Percentiles rank a stretch among this genome's conserved stretches.
These are phyloP conservation scores for Saturnia japonica DNA, from an alignment of 2,888 invertebrate genomes.

Conservation along the genomic window DNA sequence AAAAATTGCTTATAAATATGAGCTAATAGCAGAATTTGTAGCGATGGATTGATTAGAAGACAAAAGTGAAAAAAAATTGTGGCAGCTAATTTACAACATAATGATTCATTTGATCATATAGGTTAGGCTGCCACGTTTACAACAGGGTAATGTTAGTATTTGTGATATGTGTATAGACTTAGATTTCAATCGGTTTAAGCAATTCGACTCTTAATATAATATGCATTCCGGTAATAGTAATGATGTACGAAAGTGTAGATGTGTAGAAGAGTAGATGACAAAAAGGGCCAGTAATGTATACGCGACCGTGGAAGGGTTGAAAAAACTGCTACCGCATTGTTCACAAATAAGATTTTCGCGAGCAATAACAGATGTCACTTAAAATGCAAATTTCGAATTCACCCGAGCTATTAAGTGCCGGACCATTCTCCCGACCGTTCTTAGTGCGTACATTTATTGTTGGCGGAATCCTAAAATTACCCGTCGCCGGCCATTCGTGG, in stretches of 20 bases:
- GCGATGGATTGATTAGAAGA: too few relatives aligned
- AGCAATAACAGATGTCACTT: slow-evolving; percentile 44
- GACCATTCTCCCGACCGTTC: slow-evolving; percentile 30
- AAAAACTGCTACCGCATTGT: neutral
- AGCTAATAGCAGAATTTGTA: too few relatives aligned
- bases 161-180: too few relatives aligned
- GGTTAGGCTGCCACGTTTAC: too few relatives aligned
- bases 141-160: too few relatives aligned
- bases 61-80: too few relatives aligned
- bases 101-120: too few relatives aligned
- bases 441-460: slow-evolving; percentile 29
- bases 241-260: neutral
- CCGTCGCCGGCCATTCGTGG: slow-evolving; percentile 39
- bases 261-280: neutral
- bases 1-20: too few relatives aligned
- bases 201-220: too few relatives aligned
- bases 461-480: slow-evolving; percentile 44
- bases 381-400: slow-evolving; percentile 50
- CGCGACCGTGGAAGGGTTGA: neutral
- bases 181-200: too few relatives aligned
- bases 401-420: slow-evolving; percentile 30
- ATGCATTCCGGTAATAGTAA: too few relatives aligned
- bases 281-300: neutral
- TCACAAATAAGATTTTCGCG: slow-evolving; percentile 37
- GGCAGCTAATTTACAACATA: too few relatives aligned